Conservation (phyloP, 2,797 vertebrate species). For the Tinamus major region DNA sequence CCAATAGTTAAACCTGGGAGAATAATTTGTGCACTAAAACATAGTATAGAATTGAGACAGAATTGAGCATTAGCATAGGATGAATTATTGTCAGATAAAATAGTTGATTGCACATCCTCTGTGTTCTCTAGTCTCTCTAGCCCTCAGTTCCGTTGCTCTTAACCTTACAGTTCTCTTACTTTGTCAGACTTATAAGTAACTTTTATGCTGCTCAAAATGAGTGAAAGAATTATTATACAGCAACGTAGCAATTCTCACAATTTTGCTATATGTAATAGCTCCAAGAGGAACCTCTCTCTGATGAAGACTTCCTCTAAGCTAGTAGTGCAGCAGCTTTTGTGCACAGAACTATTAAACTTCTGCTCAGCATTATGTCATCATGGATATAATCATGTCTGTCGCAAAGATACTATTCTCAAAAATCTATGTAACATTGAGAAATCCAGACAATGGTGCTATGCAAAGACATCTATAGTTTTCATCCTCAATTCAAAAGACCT, state of each 20-base stretch:
- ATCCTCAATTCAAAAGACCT: neutral
- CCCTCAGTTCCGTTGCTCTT: neutral
- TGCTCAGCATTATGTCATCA: neutral
- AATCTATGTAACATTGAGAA: neutral
- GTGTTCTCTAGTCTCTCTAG: neutral
- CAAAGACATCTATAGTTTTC: neutral
- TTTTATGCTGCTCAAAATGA: neutral
- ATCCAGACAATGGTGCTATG: rapidly evolving
- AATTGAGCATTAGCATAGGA: neutral
- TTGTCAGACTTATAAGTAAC: neutral
- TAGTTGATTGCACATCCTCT: neutral
- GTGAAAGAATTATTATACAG: neutral
- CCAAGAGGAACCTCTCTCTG: neutral
- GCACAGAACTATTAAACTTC: neutral
- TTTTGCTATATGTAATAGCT: neutral
- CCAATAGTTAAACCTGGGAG: neutral
- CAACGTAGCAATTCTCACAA: neutral
- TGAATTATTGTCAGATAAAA: neutral
- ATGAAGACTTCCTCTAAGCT: neutral
- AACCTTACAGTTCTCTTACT: neutral
- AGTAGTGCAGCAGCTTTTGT: neutral
- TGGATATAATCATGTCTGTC: neutral
- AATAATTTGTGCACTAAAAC: neutral
- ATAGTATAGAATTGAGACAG: neutral
- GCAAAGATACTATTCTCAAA: neutral